Evolutionary conservation across 1,140 invertebrate genomes (phyloP).

Genomic region (Sminthurides bifidus): DNA sequence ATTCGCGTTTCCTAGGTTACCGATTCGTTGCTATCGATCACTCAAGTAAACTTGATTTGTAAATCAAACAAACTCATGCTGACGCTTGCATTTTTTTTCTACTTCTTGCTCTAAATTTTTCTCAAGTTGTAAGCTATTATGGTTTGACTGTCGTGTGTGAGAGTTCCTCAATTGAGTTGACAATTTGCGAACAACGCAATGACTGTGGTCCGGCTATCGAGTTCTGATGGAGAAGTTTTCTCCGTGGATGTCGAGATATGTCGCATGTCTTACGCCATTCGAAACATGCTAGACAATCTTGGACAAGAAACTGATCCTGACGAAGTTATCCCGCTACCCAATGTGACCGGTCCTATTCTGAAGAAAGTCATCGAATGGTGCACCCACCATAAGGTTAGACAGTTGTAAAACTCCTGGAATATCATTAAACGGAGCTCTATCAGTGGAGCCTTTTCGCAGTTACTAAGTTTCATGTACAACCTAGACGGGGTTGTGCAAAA

Average conservation of each 20-base stretch:
- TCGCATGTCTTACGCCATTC: slow-evolving; percentile 95
- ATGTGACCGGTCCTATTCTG: slow-evolving; percentile 96
- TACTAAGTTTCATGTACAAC: background rate
- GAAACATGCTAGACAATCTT: slow-evolving; percentile 56
- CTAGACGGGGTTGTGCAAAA: background rate
- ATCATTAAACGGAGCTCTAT: background rate
- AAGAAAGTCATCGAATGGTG: slow-evolving; percentile 94
- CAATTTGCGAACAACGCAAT: slow-evolving; percentile 43
- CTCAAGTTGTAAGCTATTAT: too few species aligned
- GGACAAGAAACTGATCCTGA: slow-evolving; percentile 58
- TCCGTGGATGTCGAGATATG: slow-evolving; percentile 95
- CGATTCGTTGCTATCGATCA: too few species aligned
- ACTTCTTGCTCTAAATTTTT: too few species aligned
- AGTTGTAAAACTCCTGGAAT: background rate
- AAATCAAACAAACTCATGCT: too few species aligned
- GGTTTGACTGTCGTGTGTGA: too few species aligned
- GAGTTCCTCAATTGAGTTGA: too few species aligned
- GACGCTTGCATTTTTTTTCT: too few species aligned
- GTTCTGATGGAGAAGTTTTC: slow-evolving; percentile 91
- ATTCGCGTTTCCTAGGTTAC: too few species aligned
- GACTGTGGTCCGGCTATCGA: slow-evolving; percentile 84
- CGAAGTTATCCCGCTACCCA: slow-evolving; percentile 91
- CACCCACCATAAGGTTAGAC: slow-evolving; percentile 62
- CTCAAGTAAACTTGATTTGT: too few species aligned
- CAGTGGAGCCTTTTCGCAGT: background rate